Evolutionary conservation across 37 sponge, comb jelly and placozoan genomes (phyloP), one percentile per base, ranked within the genome.

Genomic region (Hexactinellida sp.): DNA sequence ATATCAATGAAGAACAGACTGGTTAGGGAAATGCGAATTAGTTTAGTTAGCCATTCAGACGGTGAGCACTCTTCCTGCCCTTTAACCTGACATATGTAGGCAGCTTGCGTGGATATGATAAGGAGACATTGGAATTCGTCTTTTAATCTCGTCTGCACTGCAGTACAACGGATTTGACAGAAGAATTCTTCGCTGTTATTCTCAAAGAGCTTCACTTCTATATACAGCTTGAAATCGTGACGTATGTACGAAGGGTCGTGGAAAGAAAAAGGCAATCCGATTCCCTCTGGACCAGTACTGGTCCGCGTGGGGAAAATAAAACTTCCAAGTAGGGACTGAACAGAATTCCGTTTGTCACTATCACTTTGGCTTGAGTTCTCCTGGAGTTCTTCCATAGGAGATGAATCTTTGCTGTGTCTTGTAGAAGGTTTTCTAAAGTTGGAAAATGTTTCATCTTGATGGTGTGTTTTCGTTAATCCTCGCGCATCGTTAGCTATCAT

Each of bases 301-400:
- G 76, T 25, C 3, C 76, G 76, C 5, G 76, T 32, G 25, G 76
- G 76, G 34, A 63, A 63, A n/a, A 63, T 63, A 23, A n/a, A 63
- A 63, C 76, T 63, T 7, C 76, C 76, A n/a, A n/a, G n/a, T 7
- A 3, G 30, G 13, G 76, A 63, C 5, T 21, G 13, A 25, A n/a
- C 30, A 21, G 76, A 63, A 63, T 63, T 63, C 76, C 76, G 25
- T n/a, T 23, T 63, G 32, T 63, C 76, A 63, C 76, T 63, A 23
- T 63, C 76, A 63, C 76, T 63, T n/a, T 63, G 76, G 30, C 76
- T 63, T 23, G 76, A 63, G 30, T n/a, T n/a, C 34, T 63, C 76
- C 5, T 63, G 28, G 5, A 63, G 30, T 7, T 63, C 76, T 63
- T 63, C 76, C 13, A 63, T 3, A 10, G 76, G 30, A 25, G 76